These are phyloP conservation scores for Lasioglossum zephyrum DNA, from an alignment of 2,888 invertebrate genomes.

Conservation along the genomic window DNA sequence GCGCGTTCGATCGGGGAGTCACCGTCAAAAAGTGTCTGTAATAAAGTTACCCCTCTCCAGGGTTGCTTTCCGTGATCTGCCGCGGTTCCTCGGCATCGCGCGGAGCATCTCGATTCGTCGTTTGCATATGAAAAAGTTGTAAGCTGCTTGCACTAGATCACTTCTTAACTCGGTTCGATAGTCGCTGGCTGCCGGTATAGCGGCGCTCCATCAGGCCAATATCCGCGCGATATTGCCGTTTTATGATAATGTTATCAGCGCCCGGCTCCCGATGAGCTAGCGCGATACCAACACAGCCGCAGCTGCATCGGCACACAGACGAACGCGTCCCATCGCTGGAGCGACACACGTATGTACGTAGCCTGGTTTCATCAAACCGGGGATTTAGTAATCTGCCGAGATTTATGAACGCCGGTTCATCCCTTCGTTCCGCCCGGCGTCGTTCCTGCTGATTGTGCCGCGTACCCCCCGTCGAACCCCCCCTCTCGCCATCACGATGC, in stretches of 20 bases:
- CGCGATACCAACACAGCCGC: constrained; percentile 77
- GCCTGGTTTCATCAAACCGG: constrained; percentile 82
- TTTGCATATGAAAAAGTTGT: constrained; percentile 73
- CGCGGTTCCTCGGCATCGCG: constrained; percentile 20
- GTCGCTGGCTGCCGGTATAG: constrained; percentile 58
- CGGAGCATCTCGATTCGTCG: constrained; percentile 51
- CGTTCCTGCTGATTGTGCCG: constrained; percentile 76
- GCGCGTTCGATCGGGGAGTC: background rate
- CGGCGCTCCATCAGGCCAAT: constrained; percentile 72
- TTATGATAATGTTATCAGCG: constrained; percentile 85
- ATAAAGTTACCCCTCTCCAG: constrained; percentile 10
- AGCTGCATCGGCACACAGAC: constrained; percentile 48
- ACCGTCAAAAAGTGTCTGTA: constrained; percentile 23
- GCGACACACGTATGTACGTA: constrained; percentile 70
- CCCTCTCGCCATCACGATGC: constrained; percentile 43
- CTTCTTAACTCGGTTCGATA: constrained; percentile 72
- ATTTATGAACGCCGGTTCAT: constrained; percentile 83
- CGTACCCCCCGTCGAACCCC: constrained; percentile 63
- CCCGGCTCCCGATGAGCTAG: constrained; percentile 83
- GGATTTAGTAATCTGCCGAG: constrained; percentile 84
- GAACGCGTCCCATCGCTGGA: constrained; percentile 46
- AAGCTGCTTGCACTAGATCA: constrained; percentile 72
- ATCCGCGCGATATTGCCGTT: constrained; percentile 83
- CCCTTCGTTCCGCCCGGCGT: constrained; percentile 74
- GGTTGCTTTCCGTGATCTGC: background rate